Evolutionary conservation across 1,140 invertebrate species (phyloP).

Genomic region (Ooceraea biroi): DNA sequence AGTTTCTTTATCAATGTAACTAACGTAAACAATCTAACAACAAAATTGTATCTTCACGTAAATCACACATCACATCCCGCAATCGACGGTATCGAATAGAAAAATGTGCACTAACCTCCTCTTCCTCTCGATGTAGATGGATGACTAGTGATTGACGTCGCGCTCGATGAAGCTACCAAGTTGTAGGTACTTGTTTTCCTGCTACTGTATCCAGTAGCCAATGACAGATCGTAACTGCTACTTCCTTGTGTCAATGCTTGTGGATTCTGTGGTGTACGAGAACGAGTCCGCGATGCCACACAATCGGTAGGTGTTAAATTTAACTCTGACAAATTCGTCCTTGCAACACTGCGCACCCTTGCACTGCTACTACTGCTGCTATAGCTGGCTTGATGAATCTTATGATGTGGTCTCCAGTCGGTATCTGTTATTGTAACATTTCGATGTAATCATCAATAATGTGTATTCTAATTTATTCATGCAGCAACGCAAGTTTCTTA

Average conservation of each 20-base stretch:
- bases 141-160: constrained; percentile 80
- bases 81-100: constrained; percentile 55
- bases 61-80: constrained; percentile 70
- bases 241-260: constrained; percentile 76
- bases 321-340: constrained; percentile 77
- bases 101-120: constrained; percentile 78
- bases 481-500: constrained; percentile 11
- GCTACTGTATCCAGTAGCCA: constrained; percentile 75
- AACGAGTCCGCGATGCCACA: constrained; percentile 84
- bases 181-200: constrained; percentile 79
- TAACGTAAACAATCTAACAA: constrained; percentile 25
- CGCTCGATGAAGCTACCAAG: constrained; percentile 74
- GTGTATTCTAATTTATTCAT: constrained; percentile 34
- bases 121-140: constrained; percentile 84
- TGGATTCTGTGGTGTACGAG: constrained; percentile 82
- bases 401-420: constrained; percentile 82
- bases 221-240: constrained; percentile 74
- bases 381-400: constrained; percentile 80
- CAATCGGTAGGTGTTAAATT: constrained; percentile 82
- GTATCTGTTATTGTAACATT: constrained; percentile 76
- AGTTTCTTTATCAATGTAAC: constrained; percentile 40
- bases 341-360: constrained; percentile 76
- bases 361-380: constrained; percentile 77
- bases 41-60: constrained; percentile 61
- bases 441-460: background rate